Percentiles rank a stretch among this genome's conserved stretches.
phyloP scores from a whole-genome alignment of 1,140 invertebrate genomes.

The Orussus abietinus region DNA sequence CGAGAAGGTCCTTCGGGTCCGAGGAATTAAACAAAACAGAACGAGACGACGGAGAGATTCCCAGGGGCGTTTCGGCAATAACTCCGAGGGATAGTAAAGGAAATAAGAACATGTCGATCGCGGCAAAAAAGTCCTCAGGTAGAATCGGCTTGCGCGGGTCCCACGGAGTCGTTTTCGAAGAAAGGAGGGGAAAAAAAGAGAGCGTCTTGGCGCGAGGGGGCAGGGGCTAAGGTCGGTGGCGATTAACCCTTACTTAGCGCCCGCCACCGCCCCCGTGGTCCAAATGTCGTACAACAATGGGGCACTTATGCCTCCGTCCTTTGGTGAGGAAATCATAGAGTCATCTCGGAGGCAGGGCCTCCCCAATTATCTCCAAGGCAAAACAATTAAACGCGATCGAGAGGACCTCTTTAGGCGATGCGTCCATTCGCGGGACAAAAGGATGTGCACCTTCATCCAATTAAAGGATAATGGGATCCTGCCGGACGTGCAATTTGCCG shows the following conservation, averaged over 20 bases:
- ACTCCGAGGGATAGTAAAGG: conserved; percentile 8
- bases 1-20: too few species aligned
- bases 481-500: not conserved
- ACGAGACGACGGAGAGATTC: conserved; percentile 1
- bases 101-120: conserved; percentile 8
- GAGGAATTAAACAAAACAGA: too few species aligned
- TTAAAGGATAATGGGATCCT: conserved; percentile 38
- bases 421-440: conserved; percentile 23
- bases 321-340: conserved; percentile 32
- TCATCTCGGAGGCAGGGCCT: conserved; percentile 35
- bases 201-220: conserved; percentile 16
- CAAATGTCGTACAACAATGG: conserved; percentile 36
- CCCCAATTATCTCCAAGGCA: conserved; percentile 37
- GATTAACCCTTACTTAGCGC: conserved; percentile 36
- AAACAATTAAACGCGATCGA: conserved; percentile 44
- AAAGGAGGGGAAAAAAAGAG: conserved; percentile 12
- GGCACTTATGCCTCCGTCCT: conserved; percentile 38
- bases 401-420: conserved; percentile 5
- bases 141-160: conserved; percentile 3
- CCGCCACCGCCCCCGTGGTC: conserved; percentile 23
- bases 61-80: conserved; percentile 8
- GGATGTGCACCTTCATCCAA: conserved; percentile 45
- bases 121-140: conserved; percentile 9
- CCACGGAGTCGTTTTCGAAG: too few species aligned
- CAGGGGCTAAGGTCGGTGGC: conserved; percentile 10